Percentiles rank a stretch among this genome's conserved stretches.
These are phyloP conservation scores for Otis tarda DNA, from an alignment of 2,113 vertebrate species.

Conservation along the genomic window DNA sequence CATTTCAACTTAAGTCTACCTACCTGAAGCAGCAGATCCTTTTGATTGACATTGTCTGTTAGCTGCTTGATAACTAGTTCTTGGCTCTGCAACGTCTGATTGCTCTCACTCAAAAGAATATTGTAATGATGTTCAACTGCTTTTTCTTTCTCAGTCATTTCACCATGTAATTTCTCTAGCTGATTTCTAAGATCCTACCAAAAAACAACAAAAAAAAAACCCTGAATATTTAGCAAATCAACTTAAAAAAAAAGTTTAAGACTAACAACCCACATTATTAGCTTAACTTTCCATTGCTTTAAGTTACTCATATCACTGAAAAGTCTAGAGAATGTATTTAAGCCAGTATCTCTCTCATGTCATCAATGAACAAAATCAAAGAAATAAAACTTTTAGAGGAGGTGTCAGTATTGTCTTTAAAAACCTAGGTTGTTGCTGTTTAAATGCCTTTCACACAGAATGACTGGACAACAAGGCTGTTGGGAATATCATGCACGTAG, in stretches of 20 bases:
- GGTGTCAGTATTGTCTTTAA: neutral
- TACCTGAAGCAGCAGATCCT: slow-evolving; percentile 87
- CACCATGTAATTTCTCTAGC: slow-evolving; percentile 85
- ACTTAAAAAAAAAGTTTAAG: neutral
- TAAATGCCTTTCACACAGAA: neutral
- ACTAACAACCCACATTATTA: neutral
- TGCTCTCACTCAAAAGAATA: slow-evolving; percentile 80
- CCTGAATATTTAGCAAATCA: neutral
- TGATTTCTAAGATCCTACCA: slow-evolving; percentile 89
- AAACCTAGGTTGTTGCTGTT: neutral
- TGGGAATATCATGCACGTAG: neutral
- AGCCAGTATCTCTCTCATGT: neutral
- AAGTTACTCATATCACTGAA: neutral
- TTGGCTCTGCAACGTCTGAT: slow-evolving; percentile 78
- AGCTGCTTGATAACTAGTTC: slow-evolving; percentile 81
- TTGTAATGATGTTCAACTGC: slow-evolving; percentile 80
- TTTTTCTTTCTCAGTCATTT: slow-evolving; percentile 83
- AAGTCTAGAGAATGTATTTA: neutral
- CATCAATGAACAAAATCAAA: neutral
- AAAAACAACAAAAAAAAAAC: neutral
- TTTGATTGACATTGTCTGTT: slow-evolving; percentile 78
- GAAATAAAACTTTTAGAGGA: neutral
- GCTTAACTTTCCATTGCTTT: neutral
- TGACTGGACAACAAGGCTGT: neutral
- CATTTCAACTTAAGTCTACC: neutral